These are phyloP conservation scores for Lathamus discolor DNA, from an alignment of 2,113 vertebrate species.

Conservation along the genomic window DNA sequence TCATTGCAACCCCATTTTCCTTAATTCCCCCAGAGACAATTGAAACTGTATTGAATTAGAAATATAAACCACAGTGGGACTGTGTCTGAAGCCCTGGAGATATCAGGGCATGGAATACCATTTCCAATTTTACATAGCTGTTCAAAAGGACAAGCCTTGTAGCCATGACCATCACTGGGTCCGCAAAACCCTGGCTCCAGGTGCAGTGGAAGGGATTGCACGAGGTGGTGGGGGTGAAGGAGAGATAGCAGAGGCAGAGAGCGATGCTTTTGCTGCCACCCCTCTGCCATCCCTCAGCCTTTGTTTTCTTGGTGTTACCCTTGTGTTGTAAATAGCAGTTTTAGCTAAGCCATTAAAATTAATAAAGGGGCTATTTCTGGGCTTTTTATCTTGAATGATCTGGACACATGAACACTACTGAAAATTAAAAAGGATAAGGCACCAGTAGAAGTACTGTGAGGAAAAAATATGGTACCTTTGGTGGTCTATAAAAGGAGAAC, in stretches of 20 bases:
- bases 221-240: fast-evolving
- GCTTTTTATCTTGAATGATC: background rate
- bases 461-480: background rate
- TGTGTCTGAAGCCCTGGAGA: background rate
- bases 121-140: fast-evolving
- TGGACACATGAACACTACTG: background rate
- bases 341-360: background rate
- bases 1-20: background rate
- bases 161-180: background rate
- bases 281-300: background rate
- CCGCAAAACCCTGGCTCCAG: fast-evolving
- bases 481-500: background rate
- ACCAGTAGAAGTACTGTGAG: background rate
- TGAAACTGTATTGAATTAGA: background rate
- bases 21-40: background rate
- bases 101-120: fast-evolving
- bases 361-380: background rate
- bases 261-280: background rate
- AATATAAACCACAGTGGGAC: fast-evolving
- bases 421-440: background rate
- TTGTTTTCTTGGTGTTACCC: background rate
- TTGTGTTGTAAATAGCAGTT: background rate
- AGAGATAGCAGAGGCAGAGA: background rate
- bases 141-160: background rate
- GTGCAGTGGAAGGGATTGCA: background rate